Conservation (phyloP, 2,113 vertebrate species). For the Cyanoderma ruficeps region DNA sequence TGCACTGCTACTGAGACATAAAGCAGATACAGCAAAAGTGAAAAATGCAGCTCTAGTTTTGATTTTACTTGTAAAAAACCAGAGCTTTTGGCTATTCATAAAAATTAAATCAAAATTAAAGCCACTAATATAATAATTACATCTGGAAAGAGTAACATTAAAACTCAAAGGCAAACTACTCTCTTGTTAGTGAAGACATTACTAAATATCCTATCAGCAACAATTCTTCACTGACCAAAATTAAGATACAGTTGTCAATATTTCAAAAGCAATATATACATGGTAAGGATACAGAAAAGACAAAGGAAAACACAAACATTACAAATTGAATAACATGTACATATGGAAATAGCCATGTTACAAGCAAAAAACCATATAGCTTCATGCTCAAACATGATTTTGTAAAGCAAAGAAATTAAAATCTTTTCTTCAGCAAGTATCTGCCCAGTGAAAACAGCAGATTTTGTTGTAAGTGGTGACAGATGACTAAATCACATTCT, state of each 20-base stretch:
- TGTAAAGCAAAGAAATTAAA: background rate
- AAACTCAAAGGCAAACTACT: background rate
- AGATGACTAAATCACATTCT: background rate
- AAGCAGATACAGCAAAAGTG: background rate
- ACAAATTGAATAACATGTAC: background rate
- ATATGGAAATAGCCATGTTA: background rate
- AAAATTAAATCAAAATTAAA: constrained; percentile 29
- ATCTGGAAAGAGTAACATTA: background rate
- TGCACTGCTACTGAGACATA: background rate
- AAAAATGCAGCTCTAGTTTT: background rate
- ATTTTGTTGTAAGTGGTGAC: background rate
- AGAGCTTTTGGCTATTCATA: background rate
- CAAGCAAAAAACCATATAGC: background rate
- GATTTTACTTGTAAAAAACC: background rate
- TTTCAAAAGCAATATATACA: background rate
- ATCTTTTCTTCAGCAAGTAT: background rate
- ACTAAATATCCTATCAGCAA: background rate
- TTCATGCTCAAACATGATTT: background rate
- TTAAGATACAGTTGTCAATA: background rate
- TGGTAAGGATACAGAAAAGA: background rate
- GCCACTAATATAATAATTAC: background rate
- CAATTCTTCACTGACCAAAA: background rate
- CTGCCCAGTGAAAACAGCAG: background rate
- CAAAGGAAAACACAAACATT: background rate
- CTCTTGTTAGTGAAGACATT: background rate